Conservation (phyloP, 2,113 vertebrate genomes). For the Anser brachyrhynchus region DNA sequence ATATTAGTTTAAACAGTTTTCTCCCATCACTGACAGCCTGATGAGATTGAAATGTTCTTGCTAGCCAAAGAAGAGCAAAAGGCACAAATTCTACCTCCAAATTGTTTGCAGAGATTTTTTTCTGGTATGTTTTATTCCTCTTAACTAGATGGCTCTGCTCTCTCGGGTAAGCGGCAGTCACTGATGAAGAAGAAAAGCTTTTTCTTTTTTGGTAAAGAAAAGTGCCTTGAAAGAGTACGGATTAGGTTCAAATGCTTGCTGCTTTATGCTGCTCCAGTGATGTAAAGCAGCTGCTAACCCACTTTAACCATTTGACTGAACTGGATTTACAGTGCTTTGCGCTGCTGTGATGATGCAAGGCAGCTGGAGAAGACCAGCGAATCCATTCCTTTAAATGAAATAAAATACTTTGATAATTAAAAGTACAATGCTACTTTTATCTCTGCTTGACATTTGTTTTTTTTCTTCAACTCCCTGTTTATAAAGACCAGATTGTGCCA, state of each 20-base stretch:
- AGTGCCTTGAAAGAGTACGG: neutral
- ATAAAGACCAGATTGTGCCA: conserved; percentile 1
- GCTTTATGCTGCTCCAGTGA: conserved; percentile 20
- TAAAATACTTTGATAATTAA: conserved; percentile 36
- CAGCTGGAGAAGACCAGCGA: conserved; percentile 29
- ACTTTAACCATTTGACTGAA: neutral
- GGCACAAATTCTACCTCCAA: neutral
- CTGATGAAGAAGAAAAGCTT: neutral
- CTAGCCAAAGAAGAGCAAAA: neutral
- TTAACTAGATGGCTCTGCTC: neutral
- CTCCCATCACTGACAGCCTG: neutral
- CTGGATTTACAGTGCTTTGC: neutral
- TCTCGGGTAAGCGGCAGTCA: neutral
- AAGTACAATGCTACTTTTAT: conserved; percentile 41
- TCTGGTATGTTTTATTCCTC: neutral
- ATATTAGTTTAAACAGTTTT: neutral
- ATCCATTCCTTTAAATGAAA: conserved; percentile 18
- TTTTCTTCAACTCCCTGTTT: conserved; percentile 23
- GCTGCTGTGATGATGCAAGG: neutral
- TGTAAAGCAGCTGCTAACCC: conserved; percentile 36
- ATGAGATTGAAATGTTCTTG: neutral
- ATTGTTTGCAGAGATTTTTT: neutral
- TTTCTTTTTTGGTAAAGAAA: neutral
- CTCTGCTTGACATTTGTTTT: conserved; percentile 20
- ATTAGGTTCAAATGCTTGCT: neutral